Conservation (phyloP, 2,888 invertebrate genomes). For the Tipula unca region DNA sequence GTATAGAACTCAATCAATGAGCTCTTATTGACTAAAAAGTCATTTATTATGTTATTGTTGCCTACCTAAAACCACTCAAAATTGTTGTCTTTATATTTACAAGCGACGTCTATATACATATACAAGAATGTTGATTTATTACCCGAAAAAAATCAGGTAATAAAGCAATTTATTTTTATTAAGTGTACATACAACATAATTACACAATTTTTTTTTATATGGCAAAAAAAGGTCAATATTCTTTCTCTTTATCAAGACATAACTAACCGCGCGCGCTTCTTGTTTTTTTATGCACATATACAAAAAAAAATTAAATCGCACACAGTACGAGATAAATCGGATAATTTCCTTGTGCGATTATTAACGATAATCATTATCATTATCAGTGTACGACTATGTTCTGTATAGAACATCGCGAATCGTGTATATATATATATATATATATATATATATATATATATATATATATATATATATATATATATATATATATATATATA, state of each 20-base stretch:
- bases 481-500: too few relatives aligned
- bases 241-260: neutral
- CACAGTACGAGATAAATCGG: neutral
- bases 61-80: neutral
- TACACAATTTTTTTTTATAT: neutral
- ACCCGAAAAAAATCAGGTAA: slow-evolving; percentile 9
- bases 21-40: neutral
- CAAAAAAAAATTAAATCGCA: too few relatives aligned
- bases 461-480: too few relatives aligned
- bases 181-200: slow-evolving; percentile 8
- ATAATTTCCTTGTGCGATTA: neutral
- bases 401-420: neutral
- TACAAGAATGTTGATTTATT: neutral
- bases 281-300: too few relatives aligned
- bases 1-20: neutral
- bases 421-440: too few relatives aligned
- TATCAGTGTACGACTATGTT: neutral
- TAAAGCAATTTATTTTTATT: slow-evolving; percentile 8
- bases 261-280: neutral
- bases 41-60: neutral
- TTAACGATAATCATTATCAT: neutral
- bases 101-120: neutral
- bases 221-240: neutral
- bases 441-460: too few relatives aligned
- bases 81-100: neutral